phyloP scores from a whole-genome alignment of 2,888 invertebrate species.

The Erebia ligea region DNA sequence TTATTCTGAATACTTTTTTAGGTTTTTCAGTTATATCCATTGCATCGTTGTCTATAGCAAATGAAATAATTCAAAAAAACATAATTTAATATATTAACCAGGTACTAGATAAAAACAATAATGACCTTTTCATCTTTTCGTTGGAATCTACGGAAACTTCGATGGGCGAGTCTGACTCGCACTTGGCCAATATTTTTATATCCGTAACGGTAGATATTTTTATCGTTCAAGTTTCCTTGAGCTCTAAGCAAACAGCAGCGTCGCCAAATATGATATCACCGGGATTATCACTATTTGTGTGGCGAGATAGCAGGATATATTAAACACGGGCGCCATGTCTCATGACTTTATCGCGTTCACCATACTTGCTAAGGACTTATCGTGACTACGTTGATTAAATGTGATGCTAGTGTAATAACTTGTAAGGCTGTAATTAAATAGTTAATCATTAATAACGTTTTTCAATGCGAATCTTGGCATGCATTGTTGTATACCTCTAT shows the following conservation, averaged over 20 bases:
- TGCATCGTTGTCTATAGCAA: too few relatives aligned
- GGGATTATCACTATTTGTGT: slow-evolving; percentile 71
- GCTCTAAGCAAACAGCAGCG: slow-evolving; percentile 49
- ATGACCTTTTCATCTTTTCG: too few relatives aligned
- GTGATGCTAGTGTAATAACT: slow-evolving; percentile 10
- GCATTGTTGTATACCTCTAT: not conserved
- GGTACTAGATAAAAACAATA: too few relatives aligned
- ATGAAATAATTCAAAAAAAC: too few relatives aligned
- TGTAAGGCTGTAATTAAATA: slow-evolving; percentile 12
- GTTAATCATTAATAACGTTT: not conserved
- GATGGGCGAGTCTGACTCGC: too few relatives aligned
- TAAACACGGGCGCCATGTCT: slow-evolving; percentile 55
- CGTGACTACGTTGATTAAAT: slow-evolving; percentile 26
- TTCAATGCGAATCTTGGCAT: not conserved
- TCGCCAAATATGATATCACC: slow-evolving; percentile 60
- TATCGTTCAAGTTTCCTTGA: slow-evolving; percentile 40
- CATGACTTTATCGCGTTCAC: slow-evolving; percentile 32
- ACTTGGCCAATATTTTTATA: not conserved
- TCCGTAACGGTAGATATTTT: slow-evolving; percentile 3
- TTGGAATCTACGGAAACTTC: too few relatives aligned
- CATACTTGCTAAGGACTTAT: slow-evolving; percentile 24
- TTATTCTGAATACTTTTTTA: too few relatives aligned
- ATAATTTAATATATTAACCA: too few relatives aligned
- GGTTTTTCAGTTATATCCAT: too few relatives aligned
- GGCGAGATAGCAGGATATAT: slow-evolving; percentile 58